These are phyloP conservation scores for Drosophila paucipuncta DNA, from an alignment of 2,888 invertebrate species.

Conservation along the genomic window DNA sequence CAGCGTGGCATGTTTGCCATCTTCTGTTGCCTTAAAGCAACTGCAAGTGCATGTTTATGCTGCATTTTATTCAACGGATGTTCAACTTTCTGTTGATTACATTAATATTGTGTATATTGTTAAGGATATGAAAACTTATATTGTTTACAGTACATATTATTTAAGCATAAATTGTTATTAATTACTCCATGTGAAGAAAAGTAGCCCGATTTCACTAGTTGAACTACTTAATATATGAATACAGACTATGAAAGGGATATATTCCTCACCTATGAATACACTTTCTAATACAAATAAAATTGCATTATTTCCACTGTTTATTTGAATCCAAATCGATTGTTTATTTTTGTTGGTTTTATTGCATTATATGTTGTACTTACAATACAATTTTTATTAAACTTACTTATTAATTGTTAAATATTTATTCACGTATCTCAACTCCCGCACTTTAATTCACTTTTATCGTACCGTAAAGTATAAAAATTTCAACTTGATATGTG, in stretches of 20 bases:
- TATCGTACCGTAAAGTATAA: not conserved
- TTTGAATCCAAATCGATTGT: not conserved
- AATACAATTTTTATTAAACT: not conserved
- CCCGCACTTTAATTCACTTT: not conserved
- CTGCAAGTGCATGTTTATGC: slow-evolving; percentile 67
- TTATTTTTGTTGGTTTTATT: not conserved
- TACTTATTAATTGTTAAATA: not conserved
- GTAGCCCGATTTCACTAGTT: no score
- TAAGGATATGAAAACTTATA: not conserved
- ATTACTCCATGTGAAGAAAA: not conserved
- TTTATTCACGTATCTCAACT: not conserved
- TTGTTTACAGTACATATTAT: not conserved
- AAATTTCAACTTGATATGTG: not conserved
- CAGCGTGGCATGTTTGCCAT: slow-evolving; percentile 32
- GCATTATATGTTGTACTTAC: not conserved
- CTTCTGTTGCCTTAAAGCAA: slow-evolving; percentile 55
- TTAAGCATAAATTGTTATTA: not conserved
- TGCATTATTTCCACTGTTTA: not conserved
- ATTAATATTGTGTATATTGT: slow-evolving; percentile 11
- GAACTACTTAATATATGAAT: not conserved
- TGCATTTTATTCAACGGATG: slow-evolving; percentile 51
- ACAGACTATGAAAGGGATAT: no score
- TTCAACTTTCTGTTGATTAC: slow-evolving; percentile 39
- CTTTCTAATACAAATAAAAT: not conserved
- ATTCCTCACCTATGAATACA: not conserved